A percentile compares a stretch with the other conserved stretches of the same genome.
Evolutionary conservation across 2,888 invertebrate species (phyloP).

Genomic region (Macrophya alboannulata): DNA sequence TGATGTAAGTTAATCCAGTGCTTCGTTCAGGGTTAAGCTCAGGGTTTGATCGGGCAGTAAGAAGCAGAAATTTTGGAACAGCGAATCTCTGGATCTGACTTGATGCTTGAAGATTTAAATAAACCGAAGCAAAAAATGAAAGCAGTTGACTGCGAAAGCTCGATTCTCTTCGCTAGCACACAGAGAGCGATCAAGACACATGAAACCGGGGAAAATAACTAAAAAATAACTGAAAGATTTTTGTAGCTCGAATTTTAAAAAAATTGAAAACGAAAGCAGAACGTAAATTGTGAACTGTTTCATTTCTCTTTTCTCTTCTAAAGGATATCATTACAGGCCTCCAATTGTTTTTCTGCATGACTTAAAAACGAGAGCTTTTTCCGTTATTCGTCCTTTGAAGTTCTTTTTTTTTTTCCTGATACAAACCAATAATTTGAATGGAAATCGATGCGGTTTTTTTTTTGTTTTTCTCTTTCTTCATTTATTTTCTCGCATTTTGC

Average conservation of each 20-base stretch:
- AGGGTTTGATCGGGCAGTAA: neutral
- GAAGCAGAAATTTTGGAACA: neutral
- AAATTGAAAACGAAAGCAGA: no score
- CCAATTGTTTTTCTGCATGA: neutral
- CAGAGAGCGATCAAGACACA: neutral
- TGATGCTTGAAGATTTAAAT: neutral
- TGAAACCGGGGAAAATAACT: no score
- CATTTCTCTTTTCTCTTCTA: neutral
- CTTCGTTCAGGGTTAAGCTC: neutral
- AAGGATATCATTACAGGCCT: neutral
- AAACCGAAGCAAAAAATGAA: neutral
- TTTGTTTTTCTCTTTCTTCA: neutral
- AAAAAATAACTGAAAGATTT: neutral
- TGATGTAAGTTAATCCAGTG: neutral
- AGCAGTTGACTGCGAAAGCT: neutral
- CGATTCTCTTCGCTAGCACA: neutral
- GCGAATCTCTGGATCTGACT: neutral
- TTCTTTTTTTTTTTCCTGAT: neutral
- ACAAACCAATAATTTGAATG: neutral
- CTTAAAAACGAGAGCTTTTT: neutral
- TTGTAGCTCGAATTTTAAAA: neutral
- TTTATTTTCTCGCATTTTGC: neutral
- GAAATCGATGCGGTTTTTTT: neutral
- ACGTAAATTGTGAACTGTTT: neutral
- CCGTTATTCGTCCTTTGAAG: neutral